These are phyloP conservation scores for Colinus virginianus DNA, from an alignment of 2,113 vertebrate genomes.

Conservation along the genomic window DNA sequence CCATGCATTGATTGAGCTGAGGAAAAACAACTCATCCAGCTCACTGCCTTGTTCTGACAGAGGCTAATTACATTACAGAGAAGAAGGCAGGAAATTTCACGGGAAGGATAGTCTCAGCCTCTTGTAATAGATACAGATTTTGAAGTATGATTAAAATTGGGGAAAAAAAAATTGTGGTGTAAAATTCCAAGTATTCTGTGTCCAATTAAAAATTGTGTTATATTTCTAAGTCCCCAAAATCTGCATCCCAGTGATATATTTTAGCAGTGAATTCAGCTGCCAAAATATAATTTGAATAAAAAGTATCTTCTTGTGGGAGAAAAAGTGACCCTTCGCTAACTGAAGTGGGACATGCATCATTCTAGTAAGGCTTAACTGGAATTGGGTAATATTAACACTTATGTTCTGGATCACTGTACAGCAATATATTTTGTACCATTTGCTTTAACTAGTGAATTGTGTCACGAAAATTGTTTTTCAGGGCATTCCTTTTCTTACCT, in stretches of 20 bases:
- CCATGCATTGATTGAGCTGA: not conserved
- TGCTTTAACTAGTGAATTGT: not conserved
- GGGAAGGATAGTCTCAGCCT: not conserved
- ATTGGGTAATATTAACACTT: not conserved
- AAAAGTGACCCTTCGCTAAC: not conserved
- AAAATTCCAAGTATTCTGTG: not conserved
- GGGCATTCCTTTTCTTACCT: not conserved
- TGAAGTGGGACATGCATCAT: not conserved
- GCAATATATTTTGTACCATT: not conserved
- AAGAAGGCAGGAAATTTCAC: not conserved
- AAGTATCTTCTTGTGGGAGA: not conserved
- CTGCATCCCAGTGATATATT: not conserved
- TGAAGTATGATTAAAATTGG: not conserved
- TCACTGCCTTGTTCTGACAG: not conserved
- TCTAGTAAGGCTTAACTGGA: not conserved
- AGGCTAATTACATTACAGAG: not conserved
- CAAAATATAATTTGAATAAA: not conserved
- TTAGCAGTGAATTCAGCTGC: not conserved
- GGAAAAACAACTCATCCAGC: not conserved
- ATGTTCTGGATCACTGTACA: slow-evolving; percentile 34
- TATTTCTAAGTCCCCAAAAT: not conserved
- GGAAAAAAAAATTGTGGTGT: not conserved
- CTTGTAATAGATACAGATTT: not conserved
- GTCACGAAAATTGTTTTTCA: not conserved
- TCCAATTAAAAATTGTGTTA: not conserved